Evolutionary conservation across 1,140 invertebrate species (phyloP).

Genomic region (Drosophila baimaii): DNA sequence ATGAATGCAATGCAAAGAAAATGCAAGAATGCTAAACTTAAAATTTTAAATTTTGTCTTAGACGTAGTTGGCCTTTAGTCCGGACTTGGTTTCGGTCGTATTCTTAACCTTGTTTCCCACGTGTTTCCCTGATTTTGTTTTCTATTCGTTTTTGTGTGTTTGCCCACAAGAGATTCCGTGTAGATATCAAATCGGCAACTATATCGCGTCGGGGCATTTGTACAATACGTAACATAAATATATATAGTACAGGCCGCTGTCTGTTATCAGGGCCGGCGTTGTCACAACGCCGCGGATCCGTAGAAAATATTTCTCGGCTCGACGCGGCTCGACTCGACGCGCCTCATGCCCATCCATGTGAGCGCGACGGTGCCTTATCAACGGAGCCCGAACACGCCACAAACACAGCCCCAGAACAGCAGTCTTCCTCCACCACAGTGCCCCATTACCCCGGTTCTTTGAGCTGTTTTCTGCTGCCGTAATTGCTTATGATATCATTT

Average conservation of each 20-base stretch:
- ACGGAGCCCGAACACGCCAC: constrained; percentile 3
- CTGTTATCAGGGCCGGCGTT: constrained; percentile 32
- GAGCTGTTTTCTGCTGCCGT: constrained; percentile 35
- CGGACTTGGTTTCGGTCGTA: neutral
- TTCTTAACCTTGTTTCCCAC: neutral
- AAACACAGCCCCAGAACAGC: constrained; percentile 18
- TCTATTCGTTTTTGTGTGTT: constrained; percentile 9
- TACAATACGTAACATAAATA: constrained; percentile 7
- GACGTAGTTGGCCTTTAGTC: neutral
- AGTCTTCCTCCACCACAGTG: neutral
- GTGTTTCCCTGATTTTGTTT: constrained; percentile 7
- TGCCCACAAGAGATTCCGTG: constrained; percentile 32
- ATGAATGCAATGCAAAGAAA: neutral
- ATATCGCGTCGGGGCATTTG: neutral
- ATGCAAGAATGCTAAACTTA: no score
- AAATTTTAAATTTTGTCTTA: no score
- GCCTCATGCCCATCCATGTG: constrained; percentile 6
- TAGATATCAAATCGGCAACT: constrained; percentile 28
- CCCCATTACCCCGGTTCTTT: constrained; percentile 15
- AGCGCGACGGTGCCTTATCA: constrained; percentile 22
- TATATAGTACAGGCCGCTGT: neutral
- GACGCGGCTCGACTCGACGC: neutral
- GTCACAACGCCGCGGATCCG: constrained; percentile 10
- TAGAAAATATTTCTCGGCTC: constrained; percentile 16
- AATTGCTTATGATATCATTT: constrained; percentile 75